Base-by-base conservation (phyloP, 2,888 invertebrate species). In the Bursaphelenchus okinawaensis region DNA sequence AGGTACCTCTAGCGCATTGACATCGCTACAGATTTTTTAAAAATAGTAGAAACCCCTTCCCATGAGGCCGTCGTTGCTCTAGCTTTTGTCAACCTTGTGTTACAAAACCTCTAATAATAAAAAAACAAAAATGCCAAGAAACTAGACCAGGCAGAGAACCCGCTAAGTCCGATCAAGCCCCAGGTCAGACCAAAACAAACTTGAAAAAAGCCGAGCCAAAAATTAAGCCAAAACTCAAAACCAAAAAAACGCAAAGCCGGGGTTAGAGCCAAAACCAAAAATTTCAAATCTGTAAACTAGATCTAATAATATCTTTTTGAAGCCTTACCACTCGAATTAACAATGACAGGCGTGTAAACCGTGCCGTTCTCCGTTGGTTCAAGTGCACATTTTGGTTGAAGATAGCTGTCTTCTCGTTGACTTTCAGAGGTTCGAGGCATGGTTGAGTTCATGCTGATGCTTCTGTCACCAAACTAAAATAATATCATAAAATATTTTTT, bases 371-470 rank as follows among this genome's bases (percentile, higher is more conserved):
- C 65, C 4, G 66, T 65, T 22, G 24, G 58, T 27, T 19, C 60
- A 1, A 19, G 22, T 4, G 61, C 23, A 20, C 24, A 24, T 12
- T 59, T 60, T 4, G 69, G 69, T 31, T 66, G 66, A 16, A 69
- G 58, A 52, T 69, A 69, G 58, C 70, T 66, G n/a, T 69, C 69
- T 22, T 69, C 69, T 52, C 66, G 65, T 58, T 26, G 40, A 27
- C 61, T 65, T 16, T 68, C 64, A 0, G 62, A 51, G 19, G 67
- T 16, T 6, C 62, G 65, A 2, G 27, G 65, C 31, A 27, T 22
- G 1, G 40, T 67, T 3, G 77, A 77, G 28, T 60, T 67, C n/a
- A 71, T 64, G 52, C 12, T 55, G 70, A 27, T 68, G 26, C 28
- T 12, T 26, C 54, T 63, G 40, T 19, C 7, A 27, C 63, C 40